Base-by-base conservation (phyloP, 1,140 invertebrate genomes). In the Aphidius ervi region DNA sequence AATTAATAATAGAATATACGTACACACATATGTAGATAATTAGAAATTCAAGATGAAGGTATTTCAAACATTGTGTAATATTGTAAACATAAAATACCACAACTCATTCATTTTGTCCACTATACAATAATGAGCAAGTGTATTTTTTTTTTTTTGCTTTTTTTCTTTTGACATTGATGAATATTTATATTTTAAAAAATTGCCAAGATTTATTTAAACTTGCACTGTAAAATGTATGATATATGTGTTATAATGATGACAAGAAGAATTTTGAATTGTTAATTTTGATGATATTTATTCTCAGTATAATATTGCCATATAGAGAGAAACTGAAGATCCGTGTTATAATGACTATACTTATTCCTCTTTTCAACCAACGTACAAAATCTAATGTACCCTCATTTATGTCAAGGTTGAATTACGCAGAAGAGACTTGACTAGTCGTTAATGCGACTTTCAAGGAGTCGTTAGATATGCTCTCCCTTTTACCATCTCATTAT, bases 401-500 rank as follows among this genome's bases (percentile, higher is more conserved):
- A 69, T 69, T 70, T 66, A 63, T 63, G 69, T 65, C 67, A 62
- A 52, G 63, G 57, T 59, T 67, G 64, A 67, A 55, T 69, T 67
- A 64, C 63, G 63, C 60, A 59, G 65, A 59, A 47, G 60, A 62
- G 56, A 39, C 37, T 40, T 39, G 47, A 20, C 64, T 57, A 64
- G 64, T 62, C 65, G 64, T 70, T 70, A 62, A 66, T 64, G 58
- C 37, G 63, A 64, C 58, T 68, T 63, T 61, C 58, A 56, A 59
- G 60, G 61, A 62, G 56, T 65, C 63, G 56, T 66, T 66, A 67
- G 55, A 52, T 40, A 49, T 20, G 6, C 42, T 42, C 61, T 52
- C 56, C 41, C 48, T 56, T 40, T 52, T 46, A 52, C 43, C 31
- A 37, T 52, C 23, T 31, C 23, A 31, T 31, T 31, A 31, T 31